A percentile compares a stretch with the other conserved stretches of the same genome.
phyloP scores from a whole-genome alignment of 1,140 invertebrate genomes.

The Acromyrmex heyeri region DNA sequence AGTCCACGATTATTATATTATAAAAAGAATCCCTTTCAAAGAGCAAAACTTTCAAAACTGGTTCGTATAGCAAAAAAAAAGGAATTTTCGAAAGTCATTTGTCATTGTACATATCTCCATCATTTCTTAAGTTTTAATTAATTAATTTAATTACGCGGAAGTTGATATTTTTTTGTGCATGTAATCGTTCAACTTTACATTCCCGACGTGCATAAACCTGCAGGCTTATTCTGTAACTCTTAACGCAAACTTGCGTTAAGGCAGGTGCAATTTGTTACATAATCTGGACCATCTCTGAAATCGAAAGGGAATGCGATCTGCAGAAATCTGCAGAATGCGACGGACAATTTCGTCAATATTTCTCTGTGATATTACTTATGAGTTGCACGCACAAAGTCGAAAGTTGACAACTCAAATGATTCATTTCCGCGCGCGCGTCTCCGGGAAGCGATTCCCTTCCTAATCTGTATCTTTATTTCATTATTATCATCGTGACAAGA shows the following conservation, averaged over 20 bases:
- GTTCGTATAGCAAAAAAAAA: neutral
- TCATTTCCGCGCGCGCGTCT: conserved; percentile 81
- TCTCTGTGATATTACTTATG: conserved; percentile 37
- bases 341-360: neutral
- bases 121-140: neutral
- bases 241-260: too few species aligned
- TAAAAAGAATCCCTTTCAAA: neutral
- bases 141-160: conserved; percentile 5
- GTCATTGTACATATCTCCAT: neutral
- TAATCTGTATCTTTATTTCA: conserved; percentile 15
- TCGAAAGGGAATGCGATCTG: neutral
- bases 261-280: neutral
- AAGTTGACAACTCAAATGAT: conserved; percentile 85
- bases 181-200: neutral
- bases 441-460: conserved; percentile 15
- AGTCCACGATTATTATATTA: neutral
- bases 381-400: conserved; percentile 58
- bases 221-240: too few species aligned
- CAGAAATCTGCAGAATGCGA: neutral
- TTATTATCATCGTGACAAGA: neutral
- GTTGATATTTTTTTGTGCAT: neutral
- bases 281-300: neutral
- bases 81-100: neutral
- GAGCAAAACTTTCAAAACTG: neutral
- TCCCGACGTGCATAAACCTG: neutral